phyloP scores from a whole-genome alignment of 2,113 vertebrate species.

The Morone saxatilis region DNA sequence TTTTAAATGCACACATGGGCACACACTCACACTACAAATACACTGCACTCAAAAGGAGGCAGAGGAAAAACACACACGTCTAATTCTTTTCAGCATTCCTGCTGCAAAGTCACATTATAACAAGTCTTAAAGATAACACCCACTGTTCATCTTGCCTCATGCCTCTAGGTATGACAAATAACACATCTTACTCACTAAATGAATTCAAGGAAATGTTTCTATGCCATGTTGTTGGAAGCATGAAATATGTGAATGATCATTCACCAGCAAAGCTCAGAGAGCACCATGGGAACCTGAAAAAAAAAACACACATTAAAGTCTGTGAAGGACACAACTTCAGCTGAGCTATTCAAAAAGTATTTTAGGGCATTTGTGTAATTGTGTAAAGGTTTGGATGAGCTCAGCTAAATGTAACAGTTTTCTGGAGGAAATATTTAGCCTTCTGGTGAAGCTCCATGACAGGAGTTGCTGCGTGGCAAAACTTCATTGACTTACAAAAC shows the following conservation, averaged over 20 bases:
- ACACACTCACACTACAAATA: conserved; percentile 28
- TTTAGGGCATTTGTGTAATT: conserved; percentile 24
- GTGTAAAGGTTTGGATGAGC: conserved; percentile 42
- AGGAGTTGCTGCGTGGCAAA: conserved; percentile 40
- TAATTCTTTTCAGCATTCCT: conserved; percentile 13
- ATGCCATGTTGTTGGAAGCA: conserved; percentile 17
- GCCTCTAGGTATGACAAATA: conserved; percentile 44
- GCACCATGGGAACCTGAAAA: conserved; percentile 14
- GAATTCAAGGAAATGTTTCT: conserved; percentile 36
- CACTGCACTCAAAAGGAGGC: conserved; percentile 14
- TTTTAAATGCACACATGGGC: conserved; percentile 53
- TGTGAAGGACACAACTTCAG: conserved; percentile 44
- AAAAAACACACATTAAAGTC: conserved; percentile 12
- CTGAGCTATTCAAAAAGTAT: conserved; percentile 23
- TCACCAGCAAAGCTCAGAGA: conserved; percentile 23
- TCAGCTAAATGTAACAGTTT: conserved; percentile 13
- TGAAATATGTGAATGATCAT: conserved; percentile 44
- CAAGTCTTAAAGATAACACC: conserved; percentile 36
- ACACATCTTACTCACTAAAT: conserved; percentile 38
- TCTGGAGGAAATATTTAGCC: conserved; percentile 24
- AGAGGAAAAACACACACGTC: not conserved
- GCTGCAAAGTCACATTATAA: conserved; percentile 34
- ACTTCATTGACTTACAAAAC: conserved; percentile 35
- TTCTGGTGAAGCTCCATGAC: conserved; percentile 18
- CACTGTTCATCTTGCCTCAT: conserved; percentile 9